Evolutionary conservation across 2,113 vertebrate species (phyloP).

Genomic region (Bostrychus sinensis): DNA sequence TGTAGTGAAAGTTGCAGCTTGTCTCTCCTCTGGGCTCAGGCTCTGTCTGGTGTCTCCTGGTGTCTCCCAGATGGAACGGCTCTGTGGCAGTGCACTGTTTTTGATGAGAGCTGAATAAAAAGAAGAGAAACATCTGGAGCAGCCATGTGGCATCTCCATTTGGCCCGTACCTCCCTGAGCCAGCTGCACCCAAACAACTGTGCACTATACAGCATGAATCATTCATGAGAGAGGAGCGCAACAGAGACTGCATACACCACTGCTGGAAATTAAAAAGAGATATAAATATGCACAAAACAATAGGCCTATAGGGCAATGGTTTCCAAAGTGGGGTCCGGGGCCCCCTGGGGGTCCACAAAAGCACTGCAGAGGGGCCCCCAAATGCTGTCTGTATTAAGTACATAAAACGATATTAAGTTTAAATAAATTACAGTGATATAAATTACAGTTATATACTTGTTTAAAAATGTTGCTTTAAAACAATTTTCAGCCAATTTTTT

Average conservation of each 20-base stretch:
- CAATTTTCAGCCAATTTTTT: too few species aligned
- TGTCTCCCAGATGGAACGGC: constrained; percentile 75
- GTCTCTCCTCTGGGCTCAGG: constrained; percentile 43
- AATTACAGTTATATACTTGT: too few species aligned
- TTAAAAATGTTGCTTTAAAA: too few species aligned
- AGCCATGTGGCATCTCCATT: constrained; percentile 85
- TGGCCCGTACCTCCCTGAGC: constrained; percentile 75
- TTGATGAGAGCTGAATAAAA: constrained; percentile 84
- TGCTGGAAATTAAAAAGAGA: constrained; percentile 70
- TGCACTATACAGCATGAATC: constrained; percentile 81
- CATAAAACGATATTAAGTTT: too few species aligned
- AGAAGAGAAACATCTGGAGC: constrained; percentile 89
- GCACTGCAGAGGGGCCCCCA: too few species aligned
- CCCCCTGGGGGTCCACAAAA: too few species aligned
- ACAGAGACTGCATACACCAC: constrained; percentile 65
- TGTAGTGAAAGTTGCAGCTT: constrained; percentile 55
- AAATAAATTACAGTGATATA: too few species aligned
- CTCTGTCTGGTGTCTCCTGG: constrained; percentile 72
- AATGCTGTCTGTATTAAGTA: too few species aligned
- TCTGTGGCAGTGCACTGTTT: constrained; percentile 75
- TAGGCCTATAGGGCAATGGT: constrained; percentile 33
- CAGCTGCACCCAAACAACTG: constrained; percentile 79
- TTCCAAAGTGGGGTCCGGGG: too few species aligned
- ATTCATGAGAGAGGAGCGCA: constrained; percentile 77
- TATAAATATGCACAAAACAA: constrained; percentile 84